Evolutionary conservation across 2,113 vertebrate genomes (phyloP).

Genomic region (Montifringilla adamsi): DNA sequence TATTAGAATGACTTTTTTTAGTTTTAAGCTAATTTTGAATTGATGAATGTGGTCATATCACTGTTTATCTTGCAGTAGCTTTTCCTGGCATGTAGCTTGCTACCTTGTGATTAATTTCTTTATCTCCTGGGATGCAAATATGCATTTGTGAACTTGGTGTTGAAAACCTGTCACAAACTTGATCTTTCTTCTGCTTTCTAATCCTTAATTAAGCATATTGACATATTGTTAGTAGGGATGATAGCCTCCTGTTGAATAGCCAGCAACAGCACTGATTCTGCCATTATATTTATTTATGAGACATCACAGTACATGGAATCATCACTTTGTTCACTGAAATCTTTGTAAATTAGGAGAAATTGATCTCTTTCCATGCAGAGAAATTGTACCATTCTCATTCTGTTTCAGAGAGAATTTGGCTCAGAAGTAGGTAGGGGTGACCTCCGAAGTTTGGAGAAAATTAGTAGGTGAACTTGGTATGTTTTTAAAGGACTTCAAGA

Average conservation of each 20-base stretch:
- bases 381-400: not conserved
- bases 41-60: not conserved
- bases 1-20: not conserved
- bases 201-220: not conserved
- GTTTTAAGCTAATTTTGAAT: not conserved
- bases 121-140: not conserved
- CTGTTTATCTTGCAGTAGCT: not conserved
- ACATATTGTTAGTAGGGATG: not conserved
- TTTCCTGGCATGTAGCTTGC: not conserved
- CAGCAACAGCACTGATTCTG: not conserved
- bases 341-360: not conserved
- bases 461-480: not conserved
- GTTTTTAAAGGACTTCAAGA: not conserved
- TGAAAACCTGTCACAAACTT: not conserved
- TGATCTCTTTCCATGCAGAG: not conserved
- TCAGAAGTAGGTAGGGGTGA: not conserved
- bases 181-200: not conserved
- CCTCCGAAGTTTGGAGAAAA: not conserved
- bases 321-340: not conserved
- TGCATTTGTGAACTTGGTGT: not conserved
- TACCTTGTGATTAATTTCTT: not conserved
- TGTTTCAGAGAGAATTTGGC: not conserved
- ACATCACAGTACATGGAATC: not conserved
- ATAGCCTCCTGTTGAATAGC: not conserved
- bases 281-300: not conserved